These are phyloP conservation scores for Chaenocephalus aceratus DNA, from an alignment of 2,113 vertebrate genomes.

Conservation along the genomic window DNA sequence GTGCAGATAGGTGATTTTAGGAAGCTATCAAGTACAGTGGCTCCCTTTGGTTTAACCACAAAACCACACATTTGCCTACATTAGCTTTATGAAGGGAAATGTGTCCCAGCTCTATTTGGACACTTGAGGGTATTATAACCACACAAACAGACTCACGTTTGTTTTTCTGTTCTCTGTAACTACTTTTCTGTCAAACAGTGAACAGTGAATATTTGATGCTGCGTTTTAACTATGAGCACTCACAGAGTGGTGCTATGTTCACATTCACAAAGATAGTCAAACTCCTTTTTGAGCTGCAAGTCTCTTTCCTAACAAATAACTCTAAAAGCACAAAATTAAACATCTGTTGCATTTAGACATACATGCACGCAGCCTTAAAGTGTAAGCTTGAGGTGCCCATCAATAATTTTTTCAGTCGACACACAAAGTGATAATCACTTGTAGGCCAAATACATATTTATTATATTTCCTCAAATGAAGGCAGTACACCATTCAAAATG, in stretches of 20 bases:
- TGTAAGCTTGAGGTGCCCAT: slow-evolving; percentile 15
- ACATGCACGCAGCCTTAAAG: not conserved
- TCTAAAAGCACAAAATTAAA: slow-evolving; percentile 6
- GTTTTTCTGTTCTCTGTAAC: slow-evolving; percentile 27
- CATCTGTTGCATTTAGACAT: slow-evolving; percentile 1
- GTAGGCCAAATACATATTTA: slow-evolving; percentile 28
- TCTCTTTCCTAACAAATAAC: slow-evolving; percentile 18
- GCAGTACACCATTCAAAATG: slow-evolving; percentile 11
- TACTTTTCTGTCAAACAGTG: slow-evolving; percentile 19
- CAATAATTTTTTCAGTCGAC: not conserved
- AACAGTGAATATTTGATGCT: slow-evolving; percentile 22
- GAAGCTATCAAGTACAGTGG: slow-evolving; percentile 39
- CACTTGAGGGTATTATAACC: slow-evolving; percentile 26
- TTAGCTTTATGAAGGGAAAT: slow-evolving; percentile 33
- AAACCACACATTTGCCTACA: slow-evolving; percentile 66
- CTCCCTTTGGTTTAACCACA: slow-evolving; percentile 50
- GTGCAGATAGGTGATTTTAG: slow-evolving; percentile 50
- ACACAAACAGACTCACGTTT: slow-evolving; percentile 19
- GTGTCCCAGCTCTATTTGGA: slow-evolving; percentile 11
- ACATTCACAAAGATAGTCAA: slow-evolving; percentile 38
- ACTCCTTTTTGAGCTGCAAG: slow-evolving; percentile 44
- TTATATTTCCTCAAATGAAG: not conserved
- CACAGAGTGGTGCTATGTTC: slow-evolving; percentile 47
- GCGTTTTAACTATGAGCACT: not conserved
- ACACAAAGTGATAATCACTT: not conserved